Percentiles rank a stretch among this genome's conserved stretches.
Conservation (phyloP, 2,113 vertebrate genomes). For the Chlorodrepanis virens region DNA sequence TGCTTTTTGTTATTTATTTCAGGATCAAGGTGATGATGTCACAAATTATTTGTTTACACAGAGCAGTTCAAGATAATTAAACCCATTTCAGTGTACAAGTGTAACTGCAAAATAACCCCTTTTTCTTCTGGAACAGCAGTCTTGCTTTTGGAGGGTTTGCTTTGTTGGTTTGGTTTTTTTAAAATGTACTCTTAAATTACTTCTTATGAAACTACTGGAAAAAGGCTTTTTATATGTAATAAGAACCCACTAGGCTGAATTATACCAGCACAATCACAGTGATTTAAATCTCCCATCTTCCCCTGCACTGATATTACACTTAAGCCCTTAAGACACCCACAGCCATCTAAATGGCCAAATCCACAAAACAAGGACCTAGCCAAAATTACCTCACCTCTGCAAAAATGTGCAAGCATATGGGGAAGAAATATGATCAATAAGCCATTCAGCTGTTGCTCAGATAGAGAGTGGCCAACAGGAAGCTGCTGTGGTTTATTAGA, state of each 20-base stretch:
- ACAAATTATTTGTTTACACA: background rate
- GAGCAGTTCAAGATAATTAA: background rate
- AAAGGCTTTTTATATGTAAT: conserved; percentile 33
- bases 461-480: background rate
- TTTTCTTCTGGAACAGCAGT: background rate
- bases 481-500: background rate
- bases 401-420: conserved; percentile 7
- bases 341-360: conserved; percentile 7
- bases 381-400: background rate
- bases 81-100: background rate
- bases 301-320: background rate
- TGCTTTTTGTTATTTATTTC: background rate
- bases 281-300: conserved; percentile 28
- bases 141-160: background rate
- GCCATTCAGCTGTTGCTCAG: background rate
- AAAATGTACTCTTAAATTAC: background rate
- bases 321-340: conserved; percentile 24
- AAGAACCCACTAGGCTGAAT: conserved; percentile 1
- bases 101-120: background rate
- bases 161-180: background rate
- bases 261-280: background rate
- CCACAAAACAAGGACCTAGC: background rate
- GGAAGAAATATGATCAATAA: conserved; percentile 44
- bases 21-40: background rate
- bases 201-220: conserved; percentile 17